Conservation (phyloP, 2,888 invertebrate species). For the Machimus atricapillus region DNA sequence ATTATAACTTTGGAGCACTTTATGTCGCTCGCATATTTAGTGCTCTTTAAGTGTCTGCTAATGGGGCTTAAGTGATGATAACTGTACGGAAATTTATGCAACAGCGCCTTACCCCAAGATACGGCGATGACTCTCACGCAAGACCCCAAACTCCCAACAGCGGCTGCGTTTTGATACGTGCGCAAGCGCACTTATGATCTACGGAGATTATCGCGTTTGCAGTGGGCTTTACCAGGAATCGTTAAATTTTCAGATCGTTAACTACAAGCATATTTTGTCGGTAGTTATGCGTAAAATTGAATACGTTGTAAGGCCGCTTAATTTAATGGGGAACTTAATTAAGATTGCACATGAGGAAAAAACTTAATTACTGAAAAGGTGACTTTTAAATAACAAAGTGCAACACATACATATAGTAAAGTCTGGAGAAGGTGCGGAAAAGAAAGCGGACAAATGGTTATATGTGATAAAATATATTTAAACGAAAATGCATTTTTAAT, state of each 20-base stretch:
- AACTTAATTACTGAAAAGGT: not conserved
- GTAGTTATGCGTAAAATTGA: not conserved
- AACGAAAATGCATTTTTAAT: not conserved
- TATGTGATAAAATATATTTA: not conserved
- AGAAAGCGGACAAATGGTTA: too few relatives aligned
- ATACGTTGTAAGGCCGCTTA: not conserved
- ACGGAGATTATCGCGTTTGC: not conserved
- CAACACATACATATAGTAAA: not conserved
- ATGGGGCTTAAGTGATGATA: conserved; percentile 35
- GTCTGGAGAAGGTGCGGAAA: not conserved
- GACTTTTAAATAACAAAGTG: not conserved
- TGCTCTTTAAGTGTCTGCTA: conserved; percentile 28
- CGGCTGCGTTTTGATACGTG: not conserved
- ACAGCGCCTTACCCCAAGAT: not conserved
- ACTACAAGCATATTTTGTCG: not conserved
- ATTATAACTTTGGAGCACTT: conserved; percentile 28
- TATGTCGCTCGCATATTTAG: conserved; percentile 19
- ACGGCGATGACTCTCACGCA: not conserved
- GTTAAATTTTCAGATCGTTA: not conserved
- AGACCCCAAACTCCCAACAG: not conserved
- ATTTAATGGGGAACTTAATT: not conserved
- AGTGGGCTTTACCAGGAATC: not conserved
- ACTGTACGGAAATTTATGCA: conserved; percentile 13
- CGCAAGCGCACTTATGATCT: not conserved
- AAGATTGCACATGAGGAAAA: not conserved